Evolutionary conservation across 2,113 vertebrate species (phyloP).

Genomic region (Picathartes gymnocephalus): DNA sequence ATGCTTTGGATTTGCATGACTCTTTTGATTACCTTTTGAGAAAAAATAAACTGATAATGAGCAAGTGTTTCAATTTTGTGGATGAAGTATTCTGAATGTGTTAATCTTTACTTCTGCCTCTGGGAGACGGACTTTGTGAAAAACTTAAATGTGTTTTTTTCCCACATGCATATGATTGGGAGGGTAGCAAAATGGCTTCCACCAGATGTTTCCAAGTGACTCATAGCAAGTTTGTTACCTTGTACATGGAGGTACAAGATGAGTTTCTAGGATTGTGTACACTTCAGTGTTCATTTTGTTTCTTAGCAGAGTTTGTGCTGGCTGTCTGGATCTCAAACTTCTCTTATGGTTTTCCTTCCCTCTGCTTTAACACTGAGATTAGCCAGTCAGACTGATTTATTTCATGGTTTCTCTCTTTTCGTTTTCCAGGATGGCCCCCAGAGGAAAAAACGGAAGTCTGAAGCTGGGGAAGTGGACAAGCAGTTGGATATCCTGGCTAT

Average conservation of each 20-base stretch:
- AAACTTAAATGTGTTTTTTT: neutral
- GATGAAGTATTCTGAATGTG: neutral
- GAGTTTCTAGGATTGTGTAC: neutral
- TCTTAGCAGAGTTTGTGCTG: neutral
- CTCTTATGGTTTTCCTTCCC: neutral
- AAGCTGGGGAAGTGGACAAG: slow-evolving; percentile 73
- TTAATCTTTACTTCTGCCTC: neutral
- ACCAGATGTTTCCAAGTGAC: neutral
- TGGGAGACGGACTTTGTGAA: neutral
- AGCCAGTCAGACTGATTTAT: neutral
- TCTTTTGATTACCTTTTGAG: neutral
- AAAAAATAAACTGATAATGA: neutral
- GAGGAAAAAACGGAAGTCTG: slow-evolving; percentile 96
- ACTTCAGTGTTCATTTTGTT: neutral
- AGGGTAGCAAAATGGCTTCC: neutral
- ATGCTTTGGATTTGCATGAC: neutral
- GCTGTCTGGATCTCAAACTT: neutral
- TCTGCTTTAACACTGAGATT: neutral
- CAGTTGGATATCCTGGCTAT: slow-evolving; percentile 90
- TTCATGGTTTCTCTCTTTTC: neutral
- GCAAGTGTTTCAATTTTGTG: neutral
- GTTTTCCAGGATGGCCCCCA: slow-evolving; percentile 86
- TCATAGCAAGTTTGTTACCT: neutral
- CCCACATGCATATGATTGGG: neutral
- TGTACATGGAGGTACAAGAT: neutral